Evolutionary conservation across 2,888 invertebrate species (phyloP).

Genomic region (Coronaproctus castanopsis): DNA sequence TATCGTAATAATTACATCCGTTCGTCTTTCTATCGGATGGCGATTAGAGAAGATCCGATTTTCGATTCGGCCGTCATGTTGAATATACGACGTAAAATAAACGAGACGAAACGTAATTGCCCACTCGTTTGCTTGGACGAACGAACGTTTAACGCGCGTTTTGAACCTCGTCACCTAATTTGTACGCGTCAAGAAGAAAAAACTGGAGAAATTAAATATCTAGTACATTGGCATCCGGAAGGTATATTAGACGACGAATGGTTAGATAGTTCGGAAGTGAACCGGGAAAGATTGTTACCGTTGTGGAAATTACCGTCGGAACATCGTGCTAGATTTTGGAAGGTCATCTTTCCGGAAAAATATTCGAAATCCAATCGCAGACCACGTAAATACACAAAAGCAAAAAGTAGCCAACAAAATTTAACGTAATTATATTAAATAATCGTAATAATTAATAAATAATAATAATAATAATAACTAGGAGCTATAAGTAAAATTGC

Average conservation of each 20-base stretch:
- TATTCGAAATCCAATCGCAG: constrained; percentile 6
- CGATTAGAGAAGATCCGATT: constrained; percentile 2
- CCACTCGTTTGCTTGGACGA: constrained; percentile 3
- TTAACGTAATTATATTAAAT: no score
- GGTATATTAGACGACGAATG: constrained; percentile 12
- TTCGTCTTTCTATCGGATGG: constrained; percentile 58
- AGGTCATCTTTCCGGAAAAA: constrained; percentile 10
- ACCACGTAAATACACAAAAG: constrained; percentile 13
- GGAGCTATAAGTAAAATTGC: no score
- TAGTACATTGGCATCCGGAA: constrained; percentile 9
- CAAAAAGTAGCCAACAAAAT: no score
- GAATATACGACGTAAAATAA: constrained; percentile 8
- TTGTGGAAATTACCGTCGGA: constrained; percentile 12
- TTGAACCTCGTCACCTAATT: no score
- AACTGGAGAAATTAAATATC: constrained; percentile 8
- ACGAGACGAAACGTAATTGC: constrained; percentile 5
- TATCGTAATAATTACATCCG: no score
- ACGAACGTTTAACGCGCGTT: no score
- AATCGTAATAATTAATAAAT: no score
- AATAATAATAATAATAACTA: no score
- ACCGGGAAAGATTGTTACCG: constrained; percentile 5
- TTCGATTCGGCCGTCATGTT: constrained; percentile 10
- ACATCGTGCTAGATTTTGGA: constrained; percentile 11
- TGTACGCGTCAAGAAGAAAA: no score
- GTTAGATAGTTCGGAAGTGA: constrained; percentile 8